phyloP scores from a whole-genome alignment of 2,888 invertebrate genomes.

The Megastigmus dorsalis region DNA sequence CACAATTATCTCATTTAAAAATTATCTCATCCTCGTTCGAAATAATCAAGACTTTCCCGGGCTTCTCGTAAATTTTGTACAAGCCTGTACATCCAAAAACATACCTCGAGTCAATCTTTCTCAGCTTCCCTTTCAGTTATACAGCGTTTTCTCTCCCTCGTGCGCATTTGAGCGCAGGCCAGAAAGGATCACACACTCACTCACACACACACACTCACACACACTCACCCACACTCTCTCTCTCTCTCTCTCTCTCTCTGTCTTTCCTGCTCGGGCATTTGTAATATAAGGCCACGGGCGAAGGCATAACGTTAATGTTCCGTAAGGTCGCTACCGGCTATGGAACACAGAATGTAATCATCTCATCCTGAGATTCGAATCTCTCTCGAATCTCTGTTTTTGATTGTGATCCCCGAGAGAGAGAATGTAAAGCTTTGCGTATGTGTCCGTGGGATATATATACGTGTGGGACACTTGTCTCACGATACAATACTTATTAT shows the following conservation, averaged over 20 bases:
- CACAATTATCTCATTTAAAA: no score
- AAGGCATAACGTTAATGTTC: constrained; percentile 35
- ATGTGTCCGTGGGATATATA: no score
- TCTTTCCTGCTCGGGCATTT: constrained; percentile 1
- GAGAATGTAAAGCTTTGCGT: no score
- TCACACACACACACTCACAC: background rate
- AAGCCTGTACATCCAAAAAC: background rate
- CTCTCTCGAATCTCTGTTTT: background rate
- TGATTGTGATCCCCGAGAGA: no score
- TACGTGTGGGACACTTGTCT: no score
- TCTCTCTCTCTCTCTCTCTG: background rate
- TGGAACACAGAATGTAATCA: background rate
- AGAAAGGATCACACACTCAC: no score
- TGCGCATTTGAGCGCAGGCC: background rate
- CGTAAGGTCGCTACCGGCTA: background rate
- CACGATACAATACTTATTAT: no score
- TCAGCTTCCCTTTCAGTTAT: constrained; percentile 12
- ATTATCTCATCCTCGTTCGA: no score
- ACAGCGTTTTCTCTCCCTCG: constrained; percentile 2
- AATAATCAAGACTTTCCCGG: no score
- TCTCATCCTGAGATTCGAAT: no score
- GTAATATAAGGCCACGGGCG: background rate
- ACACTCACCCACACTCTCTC: background rate
- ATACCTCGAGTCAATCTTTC: constrained; percentile 31
- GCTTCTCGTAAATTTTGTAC: no score